Conservation (phyloP, 2,888 invertebrate species). For the Cabera pusaria region DNA sequence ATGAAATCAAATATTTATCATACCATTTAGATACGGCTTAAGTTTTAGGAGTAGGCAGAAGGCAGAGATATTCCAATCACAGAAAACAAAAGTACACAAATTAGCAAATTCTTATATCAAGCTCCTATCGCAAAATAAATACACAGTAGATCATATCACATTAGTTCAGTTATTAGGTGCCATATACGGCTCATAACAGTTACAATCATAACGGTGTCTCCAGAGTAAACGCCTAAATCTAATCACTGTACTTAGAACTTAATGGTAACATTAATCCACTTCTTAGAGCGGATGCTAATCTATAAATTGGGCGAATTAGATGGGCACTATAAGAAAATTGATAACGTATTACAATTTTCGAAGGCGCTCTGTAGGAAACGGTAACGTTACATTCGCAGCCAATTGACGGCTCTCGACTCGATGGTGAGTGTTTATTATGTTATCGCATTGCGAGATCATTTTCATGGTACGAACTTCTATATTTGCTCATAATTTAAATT, state of each 20-base stretch:
- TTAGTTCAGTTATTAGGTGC: slow-evolving; percentile 2
- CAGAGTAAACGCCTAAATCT: slow-evolving; percentile 14
- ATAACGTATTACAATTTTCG: slow-evolving; percentile 24
- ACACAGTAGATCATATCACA: too few relatives aligned
- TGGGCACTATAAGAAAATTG: slow-evolving; percentile 21
- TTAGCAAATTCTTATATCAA: too few relatives aligned
- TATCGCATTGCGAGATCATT: slow-evolving; percentile 51
- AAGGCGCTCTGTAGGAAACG: slow-evolving; percentile 39
- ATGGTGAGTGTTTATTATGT: slow-evolving; percentile 38
- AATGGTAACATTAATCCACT: slow-evolving; percentile 13
- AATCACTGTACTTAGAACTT: slow-evolving; percentile 16
- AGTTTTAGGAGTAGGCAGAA: too few relatives aligned
- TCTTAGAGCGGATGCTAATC: slow-evolving; percentile 21
- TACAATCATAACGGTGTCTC: slow-evolving; percentile 14
- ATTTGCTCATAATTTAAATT: too few relatives aligned
- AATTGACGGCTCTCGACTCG: slow-evolving; percentile 46
- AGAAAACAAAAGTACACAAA: too few relatives aligned
- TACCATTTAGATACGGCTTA: not conserved
- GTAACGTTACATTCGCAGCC: slow-evolving; percentile 49
- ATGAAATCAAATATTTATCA: slow-evolving; percentile 13
- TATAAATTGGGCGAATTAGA: slow-evolving; percentile 19
- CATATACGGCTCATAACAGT: slow-evolving; percentile 9
- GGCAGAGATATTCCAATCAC: too few relatives aligned
- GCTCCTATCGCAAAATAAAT: too few relatives aligned
- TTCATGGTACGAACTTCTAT: too few relatives aligned